Percentiles rank a stretch among this genome's conserved stretches.
Evolutionary conservation across 1,140 invertebrate species (phyloP).

Genomic region (Drosophila teissieri): DNA sequence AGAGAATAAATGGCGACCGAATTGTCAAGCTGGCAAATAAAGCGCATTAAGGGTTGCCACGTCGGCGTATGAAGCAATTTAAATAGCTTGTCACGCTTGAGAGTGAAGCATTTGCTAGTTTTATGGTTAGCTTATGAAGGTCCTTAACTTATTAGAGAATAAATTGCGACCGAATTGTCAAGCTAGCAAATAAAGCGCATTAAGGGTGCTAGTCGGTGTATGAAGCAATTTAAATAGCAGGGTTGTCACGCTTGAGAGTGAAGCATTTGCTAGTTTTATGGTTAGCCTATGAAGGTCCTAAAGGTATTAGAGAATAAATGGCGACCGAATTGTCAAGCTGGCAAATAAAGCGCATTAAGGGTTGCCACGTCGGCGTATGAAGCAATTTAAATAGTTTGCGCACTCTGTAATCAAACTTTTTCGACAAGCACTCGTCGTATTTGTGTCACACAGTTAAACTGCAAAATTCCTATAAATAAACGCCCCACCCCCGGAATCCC

Average conservation of each 20-base stretch:
- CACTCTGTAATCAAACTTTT: not conserved
- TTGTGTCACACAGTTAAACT: too few species aligned
- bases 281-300: too few species aligned
- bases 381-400: not conserved
- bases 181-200: not conserved
- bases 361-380: not conserved
- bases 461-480: too few species aligned
- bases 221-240: constrained; percentile 13
- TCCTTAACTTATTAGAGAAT: too few species aligned
- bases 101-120: not conserved
- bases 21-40: not conserved
- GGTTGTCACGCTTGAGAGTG: constrained; percentile 20
- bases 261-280: not conserved
- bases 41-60: not conserved
- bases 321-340: not conserved
- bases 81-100: constrained; percentile 28
- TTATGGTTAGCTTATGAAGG: not conserved
- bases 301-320: too few species aligned
- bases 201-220: not conserved
- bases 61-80: not conserved
- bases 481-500: too few species aligned
- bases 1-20: too few species aligned
- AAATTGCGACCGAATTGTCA: not conserved
- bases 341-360: not conserved
- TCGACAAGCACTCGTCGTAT: not conserved